A percentile compares a stretch with the other conserved stretches of the same genome.
Evolutionary conservation across 1,140 invertebrate genomes (phyloP).

Genomic region (Caenorhabditis brenneri): DNA sequence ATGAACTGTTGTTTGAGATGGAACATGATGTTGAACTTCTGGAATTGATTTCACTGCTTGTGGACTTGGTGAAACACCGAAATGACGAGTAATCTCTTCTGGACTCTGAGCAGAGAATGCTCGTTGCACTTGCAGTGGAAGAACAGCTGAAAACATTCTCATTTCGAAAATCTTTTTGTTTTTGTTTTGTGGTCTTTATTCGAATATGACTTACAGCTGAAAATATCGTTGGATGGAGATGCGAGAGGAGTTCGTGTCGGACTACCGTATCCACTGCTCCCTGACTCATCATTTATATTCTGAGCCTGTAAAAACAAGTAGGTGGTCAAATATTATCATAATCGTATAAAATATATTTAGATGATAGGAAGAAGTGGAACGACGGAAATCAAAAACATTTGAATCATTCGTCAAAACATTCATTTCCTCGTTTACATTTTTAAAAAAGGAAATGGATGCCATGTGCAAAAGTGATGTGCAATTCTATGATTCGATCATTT

Average conservation of each 20-base stretch:
- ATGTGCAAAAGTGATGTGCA: neutral
- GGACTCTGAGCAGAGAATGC: neutral
- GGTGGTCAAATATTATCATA: no score
- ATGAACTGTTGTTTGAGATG: neutral
- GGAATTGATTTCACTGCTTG: slow-evolving; percentile 63
- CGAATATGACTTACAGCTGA: slow-evolving; percentile 16
- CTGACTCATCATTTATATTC: slow-evolving; percentile 51
- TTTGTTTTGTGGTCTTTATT: neutral
- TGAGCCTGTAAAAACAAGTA: slow-evolving; percentile 4
- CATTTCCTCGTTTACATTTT: neutral
- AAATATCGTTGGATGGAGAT: slow-evolving; percentile 29
- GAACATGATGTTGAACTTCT: slow-evolving; percentile 24
- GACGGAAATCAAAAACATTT: neutral
- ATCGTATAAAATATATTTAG: no score
- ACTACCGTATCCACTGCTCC: slow-evolving; percentile 50
- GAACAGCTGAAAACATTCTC: neutral
- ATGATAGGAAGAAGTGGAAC: neutral
- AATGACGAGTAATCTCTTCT: neutral
- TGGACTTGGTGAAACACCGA: slow-evolving; percentile 40
- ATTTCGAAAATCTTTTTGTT: neutral
- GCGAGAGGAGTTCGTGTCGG: slow-evolving; percentile 52
- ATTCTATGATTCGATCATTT: no score
- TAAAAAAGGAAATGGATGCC: neutral
- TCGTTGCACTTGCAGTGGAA: slow-evolving; percentile 28
- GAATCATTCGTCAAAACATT: neutral